Evolutionary conservation across 1,140 invertebrate species (phyloP).

Genomic region (Bombus vancouverensis): DNA sequence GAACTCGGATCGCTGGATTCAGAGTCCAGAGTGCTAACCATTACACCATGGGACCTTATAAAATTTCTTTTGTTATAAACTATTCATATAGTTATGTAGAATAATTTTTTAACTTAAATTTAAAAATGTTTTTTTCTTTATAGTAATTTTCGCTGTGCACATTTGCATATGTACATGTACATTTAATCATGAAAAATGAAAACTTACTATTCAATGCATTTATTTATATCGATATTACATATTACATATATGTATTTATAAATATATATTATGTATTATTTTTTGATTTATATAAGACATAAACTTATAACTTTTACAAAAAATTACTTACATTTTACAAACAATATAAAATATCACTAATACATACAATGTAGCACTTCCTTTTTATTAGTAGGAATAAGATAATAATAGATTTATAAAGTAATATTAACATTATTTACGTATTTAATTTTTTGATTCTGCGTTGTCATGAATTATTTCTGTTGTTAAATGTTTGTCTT

Average conservation of each 20-base stretch:
- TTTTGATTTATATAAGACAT: neutral
- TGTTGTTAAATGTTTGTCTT: neutral
- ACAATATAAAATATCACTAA: neutral
- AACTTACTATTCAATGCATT: neutral
- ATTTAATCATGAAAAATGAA: neutral
- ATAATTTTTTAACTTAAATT: neutral
- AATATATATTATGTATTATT: neutral
- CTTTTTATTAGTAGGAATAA: neutral
- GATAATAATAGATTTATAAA: neutral
- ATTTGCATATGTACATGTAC: neutral
- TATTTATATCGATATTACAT: neutral
- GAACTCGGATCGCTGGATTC: constrained; percentile 89
- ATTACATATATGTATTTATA: neutral
- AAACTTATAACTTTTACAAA: neutral
- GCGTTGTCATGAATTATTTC: neutral
- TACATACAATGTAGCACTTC: neutral
- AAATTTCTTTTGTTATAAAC: fast-evolving
- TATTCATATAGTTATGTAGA: fast-evolving
- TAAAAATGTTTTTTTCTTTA: neutral
- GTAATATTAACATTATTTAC: neutral
- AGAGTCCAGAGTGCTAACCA: constrained; percentile 90
- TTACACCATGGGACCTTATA: constrained; percentile 77
- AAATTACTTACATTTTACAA: neutral
- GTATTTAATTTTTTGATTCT: neutral
- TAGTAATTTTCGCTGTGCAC: neutral